Evolutionary conservation across 2,113 vertebrate species (phyloP), one percentile per base, ranked within the genome.

Genomic region (Cathartes aura): DNA sequence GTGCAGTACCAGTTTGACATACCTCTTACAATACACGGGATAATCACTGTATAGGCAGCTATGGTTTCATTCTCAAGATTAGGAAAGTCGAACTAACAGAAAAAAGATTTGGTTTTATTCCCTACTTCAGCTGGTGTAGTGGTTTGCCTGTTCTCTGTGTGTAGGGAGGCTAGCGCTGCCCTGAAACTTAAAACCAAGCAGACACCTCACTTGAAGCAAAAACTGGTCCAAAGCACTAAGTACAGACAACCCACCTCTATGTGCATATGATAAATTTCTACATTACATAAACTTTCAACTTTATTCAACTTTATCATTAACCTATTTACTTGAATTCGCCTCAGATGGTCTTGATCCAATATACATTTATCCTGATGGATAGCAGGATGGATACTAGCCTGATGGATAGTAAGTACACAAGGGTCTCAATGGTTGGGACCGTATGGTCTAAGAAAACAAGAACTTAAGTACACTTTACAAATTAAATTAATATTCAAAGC

Each of bases 401-500:
- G 53, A 42, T 68, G 15, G 40, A 67, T 15, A 73, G 62, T 20
- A 42, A 42, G 32, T 23, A 67, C 26, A 60, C 34, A 52, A 75
- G 64, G 64, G 32, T 72, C 36, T 93, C 48, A 22, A 1, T 52
- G 27, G 32, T 50, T 75, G 64, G 20, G 40, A 48, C 56, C 10
- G 0, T 5, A 12, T 26, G 15, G 56, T 68, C 45, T 26, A 89
- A 81, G 72, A 81, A 81, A 87, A 60, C 36, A 87, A 47, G 34
- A 92, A 73, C 48, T 89, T 78, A 71, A 79, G 50, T 55, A 43
- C 34, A 47, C 36, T 50, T 85, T 75, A 87, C 48, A 70, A 87
- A 89, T 89, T 78, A 92, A 47, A 74, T 74, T 78, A 92, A 43
- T 92, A 94, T 75, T 95, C 76, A 89, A 93, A 85, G 53, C 58